These are phyloP conservation scores for Sialis fuliginosa DNA, from an alignment of 2,888 invertebrate genomes.

Conservation along the genomic window DNA sequence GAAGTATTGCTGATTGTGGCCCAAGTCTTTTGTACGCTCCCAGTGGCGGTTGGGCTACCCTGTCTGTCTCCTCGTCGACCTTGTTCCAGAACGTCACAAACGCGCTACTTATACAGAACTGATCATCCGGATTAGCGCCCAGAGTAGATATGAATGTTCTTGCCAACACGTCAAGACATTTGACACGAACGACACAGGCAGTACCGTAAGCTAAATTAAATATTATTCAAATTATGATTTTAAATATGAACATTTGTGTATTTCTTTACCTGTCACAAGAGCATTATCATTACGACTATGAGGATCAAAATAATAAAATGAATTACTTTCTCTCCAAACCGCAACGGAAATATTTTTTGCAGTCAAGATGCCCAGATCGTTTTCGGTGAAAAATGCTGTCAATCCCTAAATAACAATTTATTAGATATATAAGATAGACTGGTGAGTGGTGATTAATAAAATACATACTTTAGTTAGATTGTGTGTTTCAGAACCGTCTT, in stretches of 20 bases:
- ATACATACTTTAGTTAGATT: constrained; percentile 12
- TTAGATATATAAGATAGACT: background rate
- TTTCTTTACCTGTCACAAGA: constrained; percentile 17
- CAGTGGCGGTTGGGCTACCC: constrained; percentile 22
- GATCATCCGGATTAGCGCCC: constrained; percentile 15
- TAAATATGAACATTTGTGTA: no score
- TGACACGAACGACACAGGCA: constrained; percentile 24
- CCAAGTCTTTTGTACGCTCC: constrained; percentile 22
- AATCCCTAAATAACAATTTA: constrained; percentile 22
- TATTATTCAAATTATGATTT: no score
- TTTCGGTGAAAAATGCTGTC: constrained; percentile 22
- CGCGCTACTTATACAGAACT: constrained; percentile 20
- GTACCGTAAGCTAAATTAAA: constrained; percentile 19
- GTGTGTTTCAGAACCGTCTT: constrained; percentile 7
- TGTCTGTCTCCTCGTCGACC: background rate
- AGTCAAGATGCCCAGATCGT: constrained; percentile 32
- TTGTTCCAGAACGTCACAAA: constrained; percentile 9
- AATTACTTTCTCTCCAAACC: constrained; percentile 32
- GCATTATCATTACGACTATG: constrained; percentile 39
- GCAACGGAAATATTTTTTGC: constrained; percentile 35
- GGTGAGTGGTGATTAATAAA: no score
- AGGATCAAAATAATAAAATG: constrained; percentile 38
- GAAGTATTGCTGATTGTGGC: constrained; percentile 23
- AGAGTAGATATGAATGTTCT: constrained; percentile 21
- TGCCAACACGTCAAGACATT: constrained; percentile 18